Base-by-base conservation (phyloP, 2,888 invertebrate species). In the Acanthosepion lycidas region DNA sequence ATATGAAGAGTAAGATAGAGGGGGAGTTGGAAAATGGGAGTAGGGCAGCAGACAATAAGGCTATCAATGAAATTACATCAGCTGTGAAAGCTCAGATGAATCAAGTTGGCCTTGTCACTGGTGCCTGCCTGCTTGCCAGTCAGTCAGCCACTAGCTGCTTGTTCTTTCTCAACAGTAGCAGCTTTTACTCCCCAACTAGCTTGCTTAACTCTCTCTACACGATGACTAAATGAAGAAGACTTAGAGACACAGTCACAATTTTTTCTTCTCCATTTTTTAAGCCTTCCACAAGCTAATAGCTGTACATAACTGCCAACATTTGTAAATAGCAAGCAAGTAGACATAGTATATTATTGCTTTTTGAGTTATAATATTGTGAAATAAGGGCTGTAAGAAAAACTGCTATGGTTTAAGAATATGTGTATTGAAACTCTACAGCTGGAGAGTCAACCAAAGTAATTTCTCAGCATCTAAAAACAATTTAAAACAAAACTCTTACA, bases 11-110 rank as follows among this genome's bases (percentile, higher is more conserved):
- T 33, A 20, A 92, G 92, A 92, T 48, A 92, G 48, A n/a, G 78
- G 78, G n/a, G 78, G 78, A 49, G 92, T 26, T 49, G 28, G 92
- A 51, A 92, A 92, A 78, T 78, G 49, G 51, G 92, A 92, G 51
- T 93, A 49, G 53, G 53, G 93, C 49, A 92, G 93, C 93, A 93
- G 93, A 49, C 51, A 51, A 93, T 93, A 93, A 93, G 93, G 93
- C 93, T 49, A 93, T 93, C 93, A 93, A 93, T 93, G 93, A 93
- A 93, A 49, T 93, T 93, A 93, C 93, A 93, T 93, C 93, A 93
- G 93, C 93, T 93, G 93, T 93, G 48, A 93, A 51, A 93, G 49
- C 93, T 93, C 48, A 78, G 49, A 93, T 93, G 93, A 93, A 93
- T 93, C 48, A 93, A 49, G 49, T 53, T 51, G 51, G 23, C 48